Percentiles rank a stretch among this genome's conserved stretches.
Evolutionary conservation across 2,888 invertebrate genomes (phyloP).

Genomic region (Catocala fraxini): DNA sequence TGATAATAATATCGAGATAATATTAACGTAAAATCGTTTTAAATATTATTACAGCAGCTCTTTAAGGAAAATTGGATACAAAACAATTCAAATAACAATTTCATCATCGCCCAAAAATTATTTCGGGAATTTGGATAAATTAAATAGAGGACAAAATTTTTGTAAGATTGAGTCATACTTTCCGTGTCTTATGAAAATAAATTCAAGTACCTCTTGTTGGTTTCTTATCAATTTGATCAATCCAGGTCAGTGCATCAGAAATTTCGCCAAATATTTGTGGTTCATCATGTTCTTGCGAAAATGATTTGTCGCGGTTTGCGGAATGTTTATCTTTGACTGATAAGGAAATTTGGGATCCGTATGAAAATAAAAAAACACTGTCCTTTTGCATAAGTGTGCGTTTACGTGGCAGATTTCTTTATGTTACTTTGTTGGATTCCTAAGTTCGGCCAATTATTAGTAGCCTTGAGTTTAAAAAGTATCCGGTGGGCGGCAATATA

Average conservation of each 20-base stretch:
- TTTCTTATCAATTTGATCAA: not conserved
- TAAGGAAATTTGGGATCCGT: constrained; percentile 23
- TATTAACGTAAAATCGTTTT: too few species aligned
- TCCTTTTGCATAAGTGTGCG: not conserved
- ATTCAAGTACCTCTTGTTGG: not conserved
- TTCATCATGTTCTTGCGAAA: constrained; percentile 41
- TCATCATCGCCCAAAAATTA: too few species aligned
- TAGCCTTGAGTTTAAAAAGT: too few species aligned
- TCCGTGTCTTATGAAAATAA: not conserved
- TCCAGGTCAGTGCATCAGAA: constrained; percentile 9
- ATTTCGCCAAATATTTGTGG: constrained; percentile 19
- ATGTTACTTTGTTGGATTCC: not conserved
- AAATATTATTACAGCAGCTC: too few species aligned
- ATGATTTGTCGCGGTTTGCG: constrained; percentile 33
- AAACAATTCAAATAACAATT: too few species aligned
- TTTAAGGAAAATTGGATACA: too few species aligned
- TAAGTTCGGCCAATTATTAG: too few species aligned
- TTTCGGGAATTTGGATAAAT: too few species aligned
- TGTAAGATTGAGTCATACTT: not conserved
- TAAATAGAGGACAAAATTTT: not conserved
- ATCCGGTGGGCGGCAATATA: too few species aligned
- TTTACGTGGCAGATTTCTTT: too few species aligned
- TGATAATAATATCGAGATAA: too few species aligned
- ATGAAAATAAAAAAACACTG: not conserved
- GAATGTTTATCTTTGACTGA: constrained; percentile 45